These are phyloP conservation scores for Lethenteron camtschaticum DNA, from an alignment of 2,113 vertebrate species.

Conservation along the genomic window DNA sequence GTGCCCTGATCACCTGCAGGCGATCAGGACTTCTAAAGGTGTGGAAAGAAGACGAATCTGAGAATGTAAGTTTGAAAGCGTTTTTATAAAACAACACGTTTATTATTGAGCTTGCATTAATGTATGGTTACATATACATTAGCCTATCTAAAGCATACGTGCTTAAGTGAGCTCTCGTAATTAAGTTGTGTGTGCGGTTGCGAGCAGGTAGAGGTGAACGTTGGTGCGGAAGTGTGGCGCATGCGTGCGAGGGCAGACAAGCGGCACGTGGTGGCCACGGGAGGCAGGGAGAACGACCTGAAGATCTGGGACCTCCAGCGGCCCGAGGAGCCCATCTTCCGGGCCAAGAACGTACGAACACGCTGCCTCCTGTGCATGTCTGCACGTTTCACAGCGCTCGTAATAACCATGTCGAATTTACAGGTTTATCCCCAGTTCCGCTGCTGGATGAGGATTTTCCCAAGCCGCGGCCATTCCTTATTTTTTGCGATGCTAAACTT, in stretches of 20 bases:
- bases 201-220: conserved; percentile 20
- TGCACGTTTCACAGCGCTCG: too few species aligned
- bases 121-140: too few species aligned
- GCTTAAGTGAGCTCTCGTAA: background rate
- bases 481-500: too few species aligned
- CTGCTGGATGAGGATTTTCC: too few species aligned
- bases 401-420: background rate
- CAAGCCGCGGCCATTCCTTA: too few species aligned
- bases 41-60: conserved; percentile 26
- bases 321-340: conserved; percentile 33
- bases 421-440: too few species aligned
- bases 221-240: conserved; percentile 26
- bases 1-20: conserved; percentile 35
- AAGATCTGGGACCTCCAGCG: conserved; percentile 60
- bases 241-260: conserved; percentile 33
- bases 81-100: too few species aligned
- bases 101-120: too few species aligned
- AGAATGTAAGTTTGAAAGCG: conserved; percentile 17
- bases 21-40: conserved; percentile 39
- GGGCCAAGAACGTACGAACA: conserved; percentile 42
- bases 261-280: conserved; percentile 31
- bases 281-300: conserved; percentile 48
- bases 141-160: background rate
- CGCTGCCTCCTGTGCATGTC: too few species aligned
- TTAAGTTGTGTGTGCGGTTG: background rate